Percentiles rank a stretch among this genome's conserved stretches.
These are phyloP conservation scores for Hydroisotoma schaefferi DNA, from an alignment of 2,888 invertebrate genomes.

Conservation along the genomic window DNA sequence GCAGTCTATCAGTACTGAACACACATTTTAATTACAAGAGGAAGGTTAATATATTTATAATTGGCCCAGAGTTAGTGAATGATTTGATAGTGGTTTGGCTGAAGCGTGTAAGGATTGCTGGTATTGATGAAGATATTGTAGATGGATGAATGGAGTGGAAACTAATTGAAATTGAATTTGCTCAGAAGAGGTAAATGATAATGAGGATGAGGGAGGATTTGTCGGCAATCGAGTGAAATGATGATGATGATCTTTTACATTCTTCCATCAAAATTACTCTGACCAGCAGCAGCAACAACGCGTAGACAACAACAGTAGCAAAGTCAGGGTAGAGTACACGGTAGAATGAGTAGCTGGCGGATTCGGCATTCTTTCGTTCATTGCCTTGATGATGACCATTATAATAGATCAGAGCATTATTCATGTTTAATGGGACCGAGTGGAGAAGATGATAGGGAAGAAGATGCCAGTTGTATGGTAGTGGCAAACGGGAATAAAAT, in stretches of 20 bases:
- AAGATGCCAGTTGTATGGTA: too few relatives aligned
- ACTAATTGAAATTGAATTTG: slow-evolving; percentile 49
- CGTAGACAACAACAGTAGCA: too few relatives aligned
- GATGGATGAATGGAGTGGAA: slow-evolving; percentile 15
- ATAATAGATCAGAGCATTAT: slow-evolving; percentile 7
- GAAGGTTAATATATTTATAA: too few relatives aligned
- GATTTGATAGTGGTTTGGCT: too few relatives aligned
- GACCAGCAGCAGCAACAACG: slow-evolving; percentile 4
- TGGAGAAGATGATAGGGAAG: slow-evolving; percentile 4
- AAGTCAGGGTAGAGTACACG: too few relatives aligned
- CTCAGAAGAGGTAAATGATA: slow-evolving; percentile 41
- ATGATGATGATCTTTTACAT: slow-evolving; percentile 33
- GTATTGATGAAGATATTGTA: background rate
- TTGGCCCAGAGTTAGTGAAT: too few relatives aligned
- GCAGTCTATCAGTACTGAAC: too few relatives aligned
- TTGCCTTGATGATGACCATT: slow-evolving; percentile 6
- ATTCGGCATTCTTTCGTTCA: background rate
- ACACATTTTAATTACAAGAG: too few relatives aligned
- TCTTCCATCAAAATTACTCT: background rate
- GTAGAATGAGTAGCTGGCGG: background rate
- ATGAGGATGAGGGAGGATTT: slow-evolving; percentile 39
- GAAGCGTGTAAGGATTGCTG: too few relatives aligned
- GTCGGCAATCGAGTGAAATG: slow-evolving; percentile 24
- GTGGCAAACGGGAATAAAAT: slow-evolving; percentile 2
- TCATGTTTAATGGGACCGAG: slow-evolving; percentile 11